phyloP scores from a whole-genome alignment of 2,888 invertebrate species.

The Hololepta plana region DNA sequence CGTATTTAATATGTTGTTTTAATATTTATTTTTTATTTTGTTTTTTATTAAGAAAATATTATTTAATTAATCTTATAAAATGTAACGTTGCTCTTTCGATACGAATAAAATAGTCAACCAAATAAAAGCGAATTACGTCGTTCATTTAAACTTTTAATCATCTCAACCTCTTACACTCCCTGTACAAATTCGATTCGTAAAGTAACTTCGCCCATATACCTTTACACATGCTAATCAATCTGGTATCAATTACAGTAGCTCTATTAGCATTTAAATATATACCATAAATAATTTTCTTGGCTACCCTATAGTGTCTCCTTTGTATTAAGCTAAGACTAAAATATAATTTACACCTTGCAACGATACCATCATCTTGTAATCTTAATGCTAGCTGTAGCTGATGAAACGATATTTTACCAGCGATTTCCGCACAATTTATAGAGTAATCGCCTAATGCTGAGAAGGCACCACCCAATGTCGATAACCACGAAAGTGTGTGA shows the following conservation, averaged over 20 bases:
- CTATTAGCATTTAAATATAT: conserved; percentile 31
- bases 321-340: conserved; percentile 79
- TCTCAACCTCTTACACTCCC: no score
- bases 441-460: conserved; percentile 87
- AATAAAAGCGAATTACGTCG: no score
- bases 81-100: no score
- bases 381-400: conserved; percentile 68
- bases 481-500: conserved; percentile 81
- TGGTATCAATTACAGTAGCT: conserved; percentile 31
- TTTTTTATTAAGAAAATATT: no score
- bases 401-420: conserved; percentile 69
- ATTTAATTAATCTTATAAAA: no score
- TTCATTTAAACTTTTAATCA: no score
- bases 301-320: conserved; percentile 43
- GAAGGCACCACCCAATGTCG: conserved; percentile 91
- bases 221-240: conserved; percentile 62
- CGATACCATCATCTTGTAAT: conserved; percentile 64
- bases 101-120: no score
- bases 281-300: conserved; percentile 40
- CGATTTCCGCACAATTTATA: conserved; percentile 62
- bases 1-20: no score
- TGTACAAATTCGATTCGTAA: conserved; percentile 26
- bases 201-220: conserved; percentile 75
- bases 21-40: no score
- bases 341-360: conserved; percentile 71